A percentile compares a stretch with the other conserved stretches of the same genome.
phyloP scores from a whole-genome alignment of 2,113 vertebrate species.

The Cromileptes altivelis region DNA sequence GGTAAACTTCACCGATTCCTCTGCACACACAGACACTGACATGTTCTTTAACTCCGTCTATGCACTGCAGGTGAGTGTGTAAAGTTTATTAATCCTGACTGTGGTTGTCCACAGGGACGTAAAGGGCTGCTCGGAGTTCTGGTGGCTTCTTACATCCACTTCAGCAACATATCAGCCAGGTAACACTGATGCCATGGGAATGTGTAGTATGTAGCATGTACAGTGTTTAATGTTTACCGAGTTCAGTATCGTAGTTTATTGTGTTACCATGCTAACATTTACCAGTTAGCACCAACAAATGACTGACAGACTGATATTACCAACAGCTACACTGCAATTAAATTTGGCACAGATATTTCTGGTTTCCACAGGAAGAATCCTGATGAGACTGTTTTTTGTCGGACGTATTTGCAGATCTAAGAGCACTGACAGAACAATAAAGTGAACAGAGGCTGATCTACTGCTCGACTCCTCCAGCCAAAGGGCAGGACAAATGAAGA shows the following conservation, averaged over 20 bases:
- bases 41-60: neutral
- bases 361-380: neutral
- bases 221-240: neutral
- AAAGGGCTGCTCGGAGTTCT: slow-evolving; percentile 92
- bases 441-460: slow-evolving; percentile 25
- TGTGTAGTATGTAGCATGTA: neutral
- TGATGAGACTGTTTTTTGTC: slow-evolving; percentile 1
- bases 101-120: slow-evolving; percentile 83
- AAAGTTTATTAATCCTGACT: neutral
- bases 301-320: neutral
- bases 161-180: slow-evolving; percentile 91
- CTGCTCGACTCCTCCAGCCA: slow-evolving; percentile 19
- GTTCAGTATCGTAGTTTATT: no score
- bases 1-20: slow-evolving; percentile 77
- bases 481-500: slow-evolving; percentile 51
- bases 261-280: neutral
- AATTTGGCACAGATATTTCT: neutral
- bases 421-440: slow-evolving; percentile 41
- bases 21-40: neutral
- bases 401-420: slow-evolving; percentile 48
- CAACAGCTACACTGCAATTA: neutral
- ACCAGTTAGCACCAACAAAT: neutral
- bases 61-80: no score
- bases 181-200: slow-evolving; percentile 73
- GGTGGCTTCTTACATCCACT: slow-evolving; percentile 93